These are phyloP conservation scores for Hemicrepidius hirtus DNA, from an alignment of 2,888 invertebrate genomes.

Conservation along the genomic window DNA sequence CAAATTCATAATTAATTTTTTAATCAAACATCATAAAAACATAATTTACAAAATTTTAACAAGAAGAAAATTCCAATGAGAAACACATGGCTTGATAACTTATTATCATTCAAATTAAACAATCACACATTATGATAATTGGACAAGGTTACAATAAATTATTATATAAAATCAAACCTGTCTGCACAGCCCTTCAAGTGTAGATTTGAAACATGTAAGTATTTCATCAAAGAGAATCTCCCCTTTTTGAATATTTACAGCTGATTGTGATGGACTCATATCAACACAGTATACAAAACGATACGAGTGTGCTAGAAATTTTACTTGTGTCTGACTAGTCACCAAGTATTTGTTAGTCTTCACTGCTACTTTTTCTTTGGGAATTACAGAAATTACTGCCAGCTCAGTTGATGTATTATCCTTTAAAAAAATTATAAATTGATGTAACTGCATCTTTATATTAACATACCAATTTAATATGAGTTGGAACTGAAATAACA, in stretches of 20 bases:
- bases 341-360: conserved; percentile 74
- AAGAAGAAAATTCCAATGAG: too few relatives aligned
- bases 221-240: conserved; percentile 79
- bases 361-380: conserved; percentile 72
- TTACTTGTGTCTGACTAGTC: conserved; percentile 76
- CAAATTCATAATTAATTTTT: neutral
- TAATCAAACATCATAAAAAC: too few relatives aligned
- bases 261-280: conserved; percentile 84
- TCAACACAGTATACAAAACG: conserved; percentile 85
- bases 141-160: conserved; percentile 11
- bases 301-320: conserved; percentile 82
- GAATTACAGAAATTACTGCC: conserved; percentile 79
- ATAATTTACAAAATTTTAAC: too few relatives aligned
- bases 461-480: conserved; percentile 67
- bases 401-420: conserved; percentile 74
- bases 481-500: conserved; percentile 73
- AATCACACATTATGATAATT: too few relatives aligned
- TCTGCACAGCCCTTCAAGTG: conserved; percentile 75
- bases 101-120: conserved; percentile 13
- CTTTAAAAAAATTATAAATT: too few relatives aligned
- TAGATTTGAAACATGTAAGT: conserved; percentile 74
- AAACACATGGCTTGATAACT: neutral
- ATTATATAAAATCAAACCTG: conserved; percentile 70
- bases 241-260: conserved; percentile 79
- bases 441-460: too few relatives aligned